Evolutionary conservation across 2,113 vertebrate species (phyloP).

Genomic region (Falco punctatus): DNA sequence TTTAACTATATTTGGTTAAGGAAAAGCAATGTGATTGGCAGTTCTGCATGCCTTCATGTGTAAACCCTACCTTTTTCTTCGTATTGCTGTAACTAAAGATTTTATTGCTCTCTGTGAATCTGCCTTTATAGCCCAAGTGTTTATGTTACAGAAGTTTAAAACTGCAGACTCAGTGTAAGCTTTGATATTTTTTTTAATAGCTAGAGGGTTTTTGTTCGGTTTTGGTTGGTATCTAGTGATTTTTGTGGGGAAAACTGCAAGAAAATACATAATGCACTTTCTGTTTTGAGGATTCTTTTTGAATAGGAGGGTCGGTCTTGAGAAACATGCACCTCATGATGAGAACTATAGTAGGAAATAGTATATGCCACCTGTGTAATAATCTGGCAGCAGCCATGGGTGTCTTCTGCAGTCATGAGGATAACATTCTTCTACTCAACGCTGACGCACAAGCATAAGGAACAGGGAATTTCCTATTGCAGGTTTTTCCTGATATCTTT

Average conservation of each 20-base stretch:
- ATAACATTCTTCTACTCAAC: not conserved
- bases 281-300: not conserved
- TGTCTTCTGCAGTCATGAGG: not conserved
- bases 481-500: not conserved
- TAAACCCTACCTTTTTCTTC: not conserved
- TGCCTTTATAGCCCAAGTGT: not conserved
- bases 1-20: not conserved
- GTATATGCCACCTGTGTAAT: not conserved
- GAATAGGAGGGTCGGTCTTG: not conserved
- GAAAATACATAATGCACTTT: rapidly evolving
- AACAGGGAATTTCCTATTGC: not conserved
- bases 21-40: not conserved
- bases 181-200: not conserved
- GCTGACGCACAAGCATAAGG: rapidly evolving
- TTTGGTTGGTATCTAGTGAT: not conserved
- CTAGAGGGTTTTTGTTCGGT: not conserved
- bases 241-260: not conserved
- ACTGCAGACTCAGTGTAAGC: not conserved
- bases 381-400: not conserved
- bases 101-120: not conserved
- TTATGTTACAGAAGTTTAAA: not conserved
- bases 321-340: not conserved
- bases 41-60: rapidly evolving
- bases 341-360: not conserved
- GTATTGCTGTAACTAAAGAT: not conserved